Conservation (phyloP, 2,113 vertebrate species). For the Formicarius rufipectus region DNA sequence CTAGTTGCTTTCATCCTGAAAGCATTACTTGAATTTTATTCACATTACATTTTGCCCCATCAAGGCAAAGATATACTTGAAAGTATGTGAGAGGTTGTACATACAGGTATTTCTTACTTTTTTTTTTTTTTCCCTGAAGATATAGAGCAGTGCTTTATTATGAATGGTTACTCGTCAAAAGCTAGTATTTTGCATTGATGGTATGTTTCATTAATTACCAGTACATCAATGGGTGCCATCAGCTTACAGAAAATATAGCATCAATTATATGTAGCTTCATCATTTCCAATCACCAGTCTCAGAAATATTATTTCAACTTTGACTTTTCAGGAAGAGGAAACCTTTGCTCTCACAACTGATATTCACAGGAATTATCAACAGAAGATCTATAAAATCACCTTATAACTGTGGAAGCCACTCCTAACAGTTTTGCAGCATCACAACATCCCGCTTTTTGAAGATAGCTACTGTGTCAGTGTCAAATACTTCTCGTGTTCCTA, state of each 20-base stretch:
- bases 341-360: background rate
- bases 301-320: background rate
- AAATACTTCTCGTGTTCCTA: background rate
- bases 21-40: background rate
- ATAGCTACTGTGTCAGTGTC: background rate
- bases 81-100: background rate
- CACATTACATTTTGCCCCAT: background rate
- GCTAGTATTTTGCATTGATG: background rate
- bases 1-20: background rate
- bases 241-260: background rate
- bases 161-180: background rate
- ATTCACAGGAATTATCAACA: background rate
- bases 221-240: background rate
- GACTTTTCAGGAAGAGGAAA: background rate
- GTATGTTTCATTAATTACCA: background rate
- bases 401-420: background rate
- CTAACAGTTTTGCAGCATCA: background rate
- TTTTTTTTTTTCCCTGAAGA: background rate
- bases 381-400: background rate
- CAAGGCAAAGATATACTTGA: background rate
- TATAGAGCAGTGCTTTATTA: background rate
- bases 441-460: background rate
- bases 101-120: background rate
- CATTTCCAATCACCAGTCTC: background rate
- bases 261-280: background rate